Evolutionary conservation across 2,797 vertebrate species (phyloP).

Genomic region (Eidolon dupreanum): DNA sequence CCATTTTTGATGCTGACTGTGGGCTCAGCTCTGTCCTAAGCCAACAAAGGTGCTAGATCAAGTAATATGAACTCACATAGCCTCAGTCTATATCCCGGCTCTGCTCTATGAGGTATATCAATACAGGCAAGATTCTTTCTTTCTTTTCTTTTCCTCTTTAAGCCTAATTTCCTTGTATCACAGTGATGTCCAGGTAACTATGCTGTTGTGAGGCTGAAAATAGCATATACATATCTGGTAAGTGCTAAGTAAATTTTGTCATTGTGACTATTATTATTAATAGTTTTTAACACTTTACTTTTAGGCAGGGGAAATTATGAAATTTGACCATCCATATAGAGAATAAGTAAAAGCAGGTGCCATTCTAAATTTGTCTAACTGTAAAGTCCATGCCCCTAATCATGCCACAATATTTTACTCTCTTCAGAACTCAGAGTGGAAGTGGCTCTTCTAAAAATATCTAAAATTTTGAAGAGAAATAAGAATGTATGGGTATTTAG

Average conservation of each 20-base stretch:
- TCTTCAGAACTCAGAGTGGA: not conserved
- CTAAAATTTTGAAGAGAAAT: not conserved
- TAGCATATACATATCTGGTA: not conserved
- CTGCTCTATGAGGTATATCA: not conserved
- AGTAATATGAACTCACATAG: not conserved
- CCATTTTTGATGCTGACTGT: not conserved
- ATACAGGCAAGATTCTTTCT: not conserved
- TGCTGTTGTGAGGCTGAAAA: not conserved
- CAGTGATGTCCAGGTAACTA: not conserved
- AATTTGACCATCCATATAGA: not conserved
- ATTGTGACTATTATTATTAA: not conserved
- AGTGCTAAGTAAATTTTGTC: not conserved
- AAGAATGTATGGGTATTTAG: not conserved
- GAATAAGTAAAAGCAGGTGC: not conserved
- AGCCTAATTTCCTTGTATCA: not conserved
- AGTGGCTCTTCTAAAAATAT: not conserved
- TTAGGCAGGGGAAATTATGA: not conserved
- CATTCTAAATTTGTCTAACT: not conserved
- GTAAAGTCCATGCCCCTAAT: not conserved
- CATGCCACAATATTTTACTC: not conserved
- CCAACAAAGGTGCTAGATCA: not conserved
- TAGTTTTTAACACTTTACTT: not conserved
- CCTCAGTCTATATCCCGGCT: not conserved
- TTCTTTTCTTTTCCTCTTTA: not conserved
- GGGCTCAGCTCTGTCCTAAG: not conserved